Conservation (phyloP, 2,797 vertebrate genomes). For the Girardinus metallicus region DNA sequence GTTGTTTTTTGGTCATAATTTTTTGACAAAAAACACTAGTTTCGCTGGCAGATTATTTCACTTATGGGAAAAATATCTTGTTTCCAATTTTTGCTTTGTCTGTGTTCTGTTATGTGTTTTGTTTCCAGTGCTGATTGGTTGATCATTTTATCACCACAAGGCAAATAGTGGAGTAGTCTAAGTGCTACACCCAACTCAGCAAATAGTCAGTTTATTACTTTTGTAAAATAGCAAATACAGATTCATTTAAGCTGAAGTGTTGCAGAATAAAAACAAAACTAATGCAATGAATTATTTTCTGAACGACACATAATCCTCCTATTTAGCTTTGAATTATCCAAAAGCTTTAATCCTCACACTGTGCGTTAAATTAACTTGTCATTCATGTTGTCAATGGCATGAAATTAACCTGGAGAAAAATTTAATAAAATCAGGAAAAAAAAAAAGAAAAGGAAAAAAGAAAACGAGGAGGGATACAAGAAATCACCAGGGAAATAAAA, state of each 20-base stretch:
- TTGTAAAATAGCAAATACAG: conserved; percentile 6
- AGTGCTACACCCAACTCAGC: background rate
- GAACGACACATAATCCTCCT: conserved; percentile 39
- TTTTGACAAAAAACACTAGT: too few species aligned
- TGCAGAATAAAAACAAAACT: conserved; percentile 33
- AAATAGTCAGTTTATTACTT: background rate
- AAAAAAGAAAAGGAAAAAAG: background rate
- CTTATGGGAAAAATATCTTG: too few species aligned
- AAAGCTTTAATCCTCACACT: conserved; percentile 58
- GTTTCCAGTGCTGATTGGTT: background rate
- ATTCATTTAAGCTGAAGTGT: conserved; percentile 23
- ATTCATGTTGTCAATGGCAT: conserved; percentile 44
- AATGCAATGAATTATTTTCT: conserved; percentile 21
- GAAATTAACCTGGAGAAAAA: conserved; percentile 47
- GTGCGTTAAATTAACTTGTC: conserved; percentile 68
- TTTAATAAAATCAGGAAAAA: conserved; percentile 28
- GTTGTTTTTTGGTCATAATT: background rate
- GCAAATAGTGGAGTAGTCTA: too few species aligned
- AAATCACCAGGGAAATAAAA: conserved; percentile 78
- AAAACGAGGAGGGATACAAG: conserved; percentile 16
- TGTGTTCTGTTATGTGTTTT: background rate
- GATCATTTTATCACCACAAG: background rate
- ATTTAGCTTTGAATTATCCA: conserved; percentile 57
- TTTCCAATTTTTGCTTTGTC: background rate
- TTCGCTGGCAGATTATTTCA: too few species aligned